Percentiles rank a stretch among this genome's conserved stretches.
phyloP scores from a whole-genome alignment of 1,140 invertebrate genomes.

The Homarus americanus region DNA sequence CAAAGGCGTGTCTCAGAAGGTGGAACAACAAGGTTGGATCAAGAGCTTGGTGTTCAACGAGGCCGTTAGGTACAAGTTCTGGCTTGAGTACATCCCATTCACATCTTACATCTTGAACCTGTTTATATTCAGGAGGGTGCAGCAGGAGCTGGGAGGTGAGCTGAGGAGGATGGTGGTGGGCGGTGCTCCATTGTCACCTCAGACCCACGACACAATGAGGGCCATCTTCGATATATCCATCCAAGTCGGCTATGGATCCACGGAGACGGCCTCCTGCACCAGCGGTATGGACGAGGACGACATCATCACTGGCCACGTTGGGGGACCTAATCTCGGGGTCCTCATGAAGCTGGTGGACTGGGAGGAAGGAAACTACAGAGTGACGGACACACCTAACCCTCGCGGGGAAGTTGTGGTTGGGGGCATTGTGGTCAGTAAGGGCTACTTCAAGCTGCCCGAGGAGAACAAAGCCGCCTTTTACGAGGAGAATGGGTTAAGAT shows the following conservation, averaged over 20 bases:
- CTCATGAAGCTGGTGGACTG: slow-evolving; percentile 94
- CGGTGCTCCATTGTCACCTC: slow-evolving; percentile 94
- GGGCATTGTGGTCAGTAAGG: slow-evolving; percentile 92
- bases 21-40: slow-evolving; percentile 85
- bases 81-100: slow-evolving; percentile 90
- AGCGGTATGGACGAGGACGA: slow-evolving; percentile 92
- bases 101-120: slow-evolving; percentile 88
- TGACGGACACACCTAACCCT: slow-evolving; percentile 93
- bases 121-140: slow-evolving; percentile 88
- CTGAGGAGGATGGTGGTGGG: slow-evolving; percentile 93
- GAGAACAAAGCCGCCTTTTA: slow-evolving; percentile 96
- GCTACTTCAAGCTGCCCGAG: slow-evolving; percentile 95
- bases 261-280: slow-evolving; percentile 96
- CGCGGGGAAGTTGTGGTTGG: slow-evolving; percentile 94
- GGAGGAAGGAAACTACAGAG: slow-evolving; percentile 96
- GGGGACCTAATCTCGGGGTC: slow-evolving; percentile 91
- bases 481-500: slow-evolving; percentile 87
- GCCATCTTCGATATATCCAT: slow-evolving; percentile 93
- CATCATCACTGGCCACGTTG: slow-evolving; percentile 89
- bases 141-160: slow-evolving; percentile 90
- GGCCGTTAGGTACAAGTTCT: slow-evolving; percentile 93
- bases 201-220: slow-evolving; percentile 96
- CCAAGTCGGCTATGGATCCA: slow-evolving; percentile 97
- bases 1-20: slow-evolving; percentile 86
- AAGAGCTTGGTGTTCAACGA: slow-evolving; percentile 90